Base-by-base conservation (phyloP, 2,888 invertebrate genomes). In the Anagyrus pseudococci region DNA sequence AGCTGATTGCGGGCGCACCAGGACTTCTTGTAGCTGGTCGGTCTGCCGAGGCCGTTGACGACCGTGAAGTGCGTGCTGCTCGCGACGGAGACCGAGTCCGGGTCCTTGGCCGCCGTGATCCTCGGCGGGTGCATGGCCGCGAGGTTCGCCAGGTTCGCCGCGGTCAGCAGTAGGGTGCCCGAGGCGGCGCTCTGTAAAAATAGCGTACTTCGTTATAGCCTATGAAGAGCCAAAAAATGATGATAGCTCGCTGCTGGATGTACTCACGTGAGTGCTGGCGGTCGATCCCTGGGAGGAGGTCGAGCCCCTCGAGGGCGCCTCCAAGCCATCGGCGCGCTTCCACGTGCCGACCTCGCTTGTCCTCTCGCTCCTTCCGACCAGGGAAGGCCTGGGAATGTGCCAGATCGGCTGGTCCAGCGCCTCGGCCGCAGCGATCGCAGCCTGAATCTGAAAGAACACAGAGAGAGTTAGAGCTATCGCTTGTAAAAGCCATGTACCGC, bases 51-150 rank as follows among this genome's bases (percentile, higher is more conserved):
- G 58, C 90, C 90, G 77, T 93, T 93, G 65, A 93, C 90, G 58
- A 93, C 91, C 13, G 93, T 93, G 79, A 93, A 93, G 81, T 93
- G 93, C 75, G 91, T 93, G 66, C 93, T 93, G 82, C 93, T 93
- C 56, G 92, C 93, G 64, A 92, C 84, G 41, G 93, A 93, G 62
- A 86, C 85, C 54, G 87, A 85, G 78, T 93, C 93, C 57, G 82
- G 82, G 72, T 84, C 85, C 77, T 86, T 85, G 71, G 83, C 81
- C 72, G 57, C 37, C 7, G 60, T 58, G 13, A 65, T 46, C 15
- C 54, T 79, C 70, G 76, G 81, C 70, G 73, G 84, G 80, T 73
- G 83, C 78, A 76, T 81, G 72, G 68, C 72, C 20, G 79, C 80
- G n/a, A 82, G 76, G 53, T 79, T 81, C 19, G 82, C 82, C 67